phyloP scores from a whole-genome alignment of 2,888 invertebrate genomes.

The Orchesella flavescens region DNA sequence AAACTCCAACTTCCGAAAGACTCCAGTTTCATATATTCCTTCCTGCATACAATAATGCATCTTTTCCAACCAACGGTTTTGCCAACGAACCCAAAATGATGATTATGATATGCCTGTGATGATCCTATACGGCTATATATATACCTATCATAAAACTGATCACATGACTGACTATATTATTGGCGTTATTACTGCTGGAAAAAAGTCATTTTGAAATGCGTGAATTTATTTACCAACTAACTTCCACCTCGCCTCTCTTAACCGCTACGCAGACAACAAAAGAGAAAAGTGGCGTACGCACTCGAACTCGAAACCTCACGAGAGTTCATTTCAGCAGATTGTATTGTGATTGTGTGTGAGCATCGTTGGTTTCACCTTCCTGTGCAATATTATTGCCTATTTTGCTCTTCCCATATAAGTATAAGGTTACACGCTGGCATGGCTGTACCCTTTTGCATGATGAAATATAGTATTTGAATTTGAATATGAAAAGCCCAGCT shows the following conservation, averaged over 20 bases:
- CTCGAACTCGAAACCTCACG: constrained; percentile 34
- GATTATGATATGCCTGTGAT: constrained; percentile 14
- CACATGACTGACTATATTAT: constrained; percentile 15
- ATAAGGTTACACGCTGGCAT: too few relatives aligned
- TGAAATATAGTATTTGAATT: constrained; percentile 13
- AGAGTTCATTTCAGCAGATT: constrained; percentile 37
- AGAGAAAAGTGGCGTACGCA: constrained; percentile 28
- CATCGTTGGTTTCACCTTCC: too few relatives aligned
- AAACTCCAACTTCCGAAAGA: constrained; percentile 35
- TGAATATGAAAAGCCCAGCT: constrained; percentile 61
- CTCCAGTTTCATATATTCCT: constrained; percentile 46
- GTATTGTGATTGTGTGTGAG: not conserved
- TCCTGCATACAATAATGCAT: too few relatives aligned
- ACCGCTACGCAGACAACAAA: not conserved
- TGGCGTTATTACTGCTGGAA: constrained; percentile 29
- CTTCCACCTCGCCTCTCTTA: constrained; percentile 3
- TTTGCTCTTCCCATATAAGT: too few relatives aligned
- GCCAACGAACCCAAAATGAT: too few relatives aligned
- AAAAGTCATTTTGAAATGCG: constrained; percentile 47
- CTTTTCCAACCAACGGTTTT: constrained; percentile 1
- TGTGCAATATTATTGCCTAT: too few relatives aligned
- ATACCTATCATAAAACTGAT: constrained; percentile 58
- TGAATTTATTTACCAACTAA: constrained; percentile 26
- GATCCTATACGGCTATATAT: constrained; percentile 16
- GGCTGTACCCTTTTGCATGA: not conserved